Evolutionary conservation across 2,888 invertebrate species (phyloP), one percentile per base, ranked within the genome.

Genomic region (Tricholauxania praeusta): DNA sequence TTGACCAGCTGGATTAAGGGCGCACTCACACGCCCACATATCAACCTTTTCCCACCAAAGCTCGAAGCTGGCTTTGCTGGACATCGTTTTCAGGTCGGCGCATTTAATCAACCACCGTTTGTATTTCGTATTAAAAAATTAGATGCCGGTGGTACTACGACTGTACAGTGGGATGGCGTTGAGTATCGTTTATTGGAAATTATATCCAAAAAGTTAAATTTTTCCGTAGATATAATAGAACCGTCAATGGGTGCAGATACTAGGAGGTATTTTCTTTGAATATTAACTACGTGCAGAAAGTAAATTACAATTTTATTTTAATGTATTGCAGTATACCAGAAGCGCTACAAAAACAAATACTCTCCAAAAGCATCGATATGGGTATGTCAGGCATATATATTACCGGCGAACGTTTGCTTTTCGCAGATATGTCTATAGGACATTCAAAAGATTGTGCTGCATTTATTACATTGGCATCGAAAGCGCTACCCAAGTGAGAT

Each of bases 371-470:
- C 77, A 90, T 91, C 0, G 92, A 94, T 80, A 88, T 93, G 63
- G 94, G 93, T 47, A 89, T 93, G 79, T 92, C 91, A 19, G 94
- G 94, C n/a, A 87, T 93, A 78, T 94, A 93, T 81, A 81, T 91
- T 22, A 93, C 93, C 0, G 77, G 79, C 49, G 85, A 87, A 14
- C 87, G 90, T 72, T 76, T 86, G 12, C 80, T 82, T 3, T 82
- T 87, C 12, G 89, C 92, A 77, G 93, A 93, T 75, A 89, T 92
- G 83, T 90, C 92, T 1, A 87, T 89, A 64, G 88, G 91, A 0
- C 93, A 94, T 85, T 91, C 92, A 3, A 90, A 91, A 74, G 95
- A 95, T 82, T 95, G 94, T 83, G 94, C 94, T 7, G 89, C 91
- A 1, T 95, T 94, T 82, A 90, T 94, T 64, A 93, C 94, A 0